Conservation (phyloP, 2,888 invertebrate genomes). For the Pollenia griseotomentosa region DNA sequence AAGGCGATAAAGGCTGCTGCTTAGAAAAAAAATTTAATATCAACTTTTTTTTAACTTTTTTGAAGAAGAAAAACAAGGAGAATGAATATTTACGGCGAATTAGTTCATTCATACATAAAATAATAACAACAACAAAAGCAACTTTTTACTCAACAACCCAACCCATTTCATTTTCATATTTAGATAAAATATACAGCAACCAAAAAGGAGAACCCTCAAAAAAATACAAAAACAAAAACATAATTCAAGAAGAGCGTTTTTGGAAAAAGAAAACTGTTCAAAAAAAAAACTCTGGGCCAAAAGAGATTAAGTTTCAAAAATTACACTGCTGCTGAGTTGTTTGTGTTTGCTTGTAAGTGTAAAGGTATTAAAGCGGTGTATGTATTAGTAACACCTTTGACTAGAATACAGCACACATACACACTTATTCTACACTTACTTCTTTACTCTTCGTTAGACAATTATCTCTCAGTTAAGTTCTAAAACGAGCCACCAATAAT, state of each 20-base stretch:
- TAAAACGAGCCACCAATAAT: constrained; percentile 71
- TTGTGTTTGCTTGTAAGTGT: neutral
- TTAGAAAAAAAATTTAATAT: neutral
- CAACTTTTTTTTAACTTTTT: constrained; percentile 15
- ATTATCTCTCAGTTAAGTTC: constrained; percentile 55
- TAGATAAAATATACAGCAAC: constrained; percentile 48
- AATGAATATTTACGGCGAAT: constrained; percentile 54
- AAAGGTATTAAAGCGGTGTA: constrained; percentile 35
- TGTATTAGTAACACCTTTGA: constrained; percentile 38
- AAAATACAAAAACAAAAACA: constrained; percentile 28
- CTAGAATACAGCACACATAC: neutral
- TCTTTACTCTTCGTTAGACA: constrained; percentile 34
- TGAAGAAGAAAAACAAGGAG: constrained; percentile 24
- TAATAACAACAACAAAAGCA: constrained; percentile 20
- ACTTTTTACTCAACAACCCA: constrained; percentile 48
- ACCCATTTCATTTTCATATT: constrained; percentile 52
- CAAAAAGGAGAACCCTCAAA: constrained; percentile 1
- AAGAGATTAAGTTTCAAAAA: constrained; percentile 50
- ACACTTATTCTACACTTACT: constrained; percentile 18
- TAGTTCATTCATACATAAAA: constrained; percentile 36
- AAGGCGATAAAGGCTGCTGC: constrained; percentile 43
- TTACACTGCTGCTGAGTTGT: constrained; percentile 6
- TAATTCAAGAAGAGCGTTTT: constrained; percentile 44
- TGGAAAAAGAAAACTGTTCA: neutral
- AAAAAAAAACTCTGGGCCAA: constrained; percentile 9